Evolutionary conservation across 2,888 invertebrate genomes (phyloP).

Genomic region (Pharmacophagus antenor): DNA sequence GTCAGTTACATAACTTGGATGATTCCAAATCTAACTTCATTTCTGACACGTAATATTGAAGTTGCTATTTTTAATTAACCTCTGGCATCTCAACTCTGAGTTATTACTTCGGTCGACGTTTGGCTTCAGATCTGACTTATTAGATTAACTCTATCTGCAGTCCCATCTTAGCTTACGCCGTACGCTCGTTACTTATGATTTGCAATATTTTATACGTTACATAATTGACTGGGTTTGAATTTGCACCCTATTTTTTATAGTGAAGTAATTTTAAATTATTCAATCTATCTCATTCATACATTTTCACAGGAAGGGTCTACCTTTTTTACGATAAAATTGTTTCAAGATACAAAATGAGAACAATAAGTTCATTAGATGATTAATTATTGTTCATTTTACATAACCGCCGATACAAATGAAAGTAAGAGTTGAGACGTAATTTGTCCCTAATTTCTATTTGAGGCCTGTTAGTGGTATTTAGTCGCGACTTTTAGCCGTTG

Average conservation of each 20-base stretch:
- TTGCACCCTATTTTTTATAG: conserved; percentile 42
- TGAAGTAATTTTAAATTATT: conserved; percentile 25
- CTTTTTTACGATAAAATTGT: conserved; percentile 42
- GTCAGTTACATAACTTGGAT: conserved; percentile 55
- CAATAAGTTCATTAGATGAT: conserved; percentile 66
- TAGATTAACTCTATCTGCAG: conserved; percentile 77
- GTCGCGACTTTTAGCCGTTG: conserved; percentile 64
- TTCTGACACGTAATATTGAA: conserved; percentile 70
- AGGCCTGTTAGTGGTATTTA: conserved; percentile 65
- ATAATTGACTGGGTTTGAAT: conserved; percentile 57
- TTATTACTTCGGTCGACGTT: conserved; percentile 73
- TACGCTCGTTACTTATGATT: conserved; percentile 59
- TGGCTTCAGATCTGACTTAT: conserved; percentile 77
- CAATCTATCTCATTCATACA: conserved; percentile 37
- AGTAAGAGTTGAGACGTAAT: conserved; percentile 73
- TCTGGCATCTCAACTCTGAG: conserved; percentile 73
- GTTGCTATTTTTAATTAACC: conserved; percentile 81
- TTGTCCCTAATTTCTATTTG: conserved; percentile 78
- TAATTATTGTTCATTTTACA: conserved; percentile 62
- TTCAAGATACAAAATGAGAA: conserved; percentile 52
- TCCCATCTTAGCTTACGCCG: conserved; percentile 62
- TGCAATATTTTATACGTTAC: conserved; percentile 74
- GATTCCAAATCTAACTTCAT: conserved; percentile 64
- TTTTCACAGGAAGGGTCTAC: conserved; percentile 27
- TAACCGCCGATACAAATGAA: conserved; percentile 68